Evolutionary conservation across 2,888 invertebrate genomes (phyloP).

Genomic region (Chalcis sispes): DNA sequence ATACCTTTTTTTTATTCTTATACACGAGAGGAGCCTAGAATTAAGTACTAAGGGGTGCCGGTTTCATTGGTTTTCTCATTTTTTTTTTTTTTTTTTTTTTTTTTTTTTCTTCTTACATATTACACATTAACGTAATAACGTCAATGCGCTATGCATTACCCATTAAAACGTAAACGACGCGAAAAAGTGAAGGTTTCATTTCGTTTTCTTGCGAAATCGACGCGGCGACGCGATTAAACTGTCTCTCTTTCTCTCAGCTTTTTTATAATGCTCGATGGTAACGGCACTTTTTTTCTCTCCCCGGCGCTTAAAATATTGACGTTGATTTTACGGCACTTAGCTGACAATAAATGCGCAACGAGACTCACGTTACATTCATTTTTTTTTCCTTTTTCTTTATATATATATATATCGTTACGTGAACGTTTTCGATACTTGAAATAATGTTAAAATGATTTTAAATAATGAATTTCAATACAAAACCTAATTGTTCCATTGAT

Average conservation of each 20-base stretch:
- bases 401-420: background rate
- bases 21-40: constrained; percentile 24
- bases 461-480: too few relatives aligned
- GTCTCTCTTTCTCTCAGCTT: background rate
- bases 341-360: constrained; percentile 42
- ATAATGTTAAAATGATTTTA: too few relatives aligned
- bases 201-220: constrained; percentile 44
- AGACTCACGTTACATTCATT: background rate
- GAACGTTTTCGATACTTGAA: constrained; percentile 17
- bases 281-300: constrained; percentile 48
- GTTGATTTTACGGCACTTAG: constrained; percentile 53
- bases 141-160: constrained; percentile 9
- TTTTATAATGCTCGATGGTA: constrained; percentile 39
- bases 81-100: too few relatives aligned
- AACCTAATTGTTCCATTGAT: too few relatives aligned
- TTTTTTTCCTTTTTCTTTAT: constrained; percentile 15
- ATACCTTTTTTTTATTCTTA: constrained; percentile 14
- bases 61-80: too few relatives aligned
- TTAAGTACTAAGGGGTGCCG: constrained; percentile 24
- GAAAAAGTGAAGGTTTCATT: constrained; percentile 36
- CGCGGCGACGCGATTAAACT: constrained; percentile 38
- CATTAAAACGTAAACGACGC: constrained; percentile 26
- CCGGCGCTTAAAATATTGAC: constrained; percentile 52
- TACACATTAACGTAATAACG: constrained; percentile 39
- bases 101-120: too few relatives aligned